Evolutionary conservation across 2,888 invertebrate genomes (phyloP), one percentile per base, ranked within the genome.

Genomic region (Cylindroiulus punctatus): DNA sequence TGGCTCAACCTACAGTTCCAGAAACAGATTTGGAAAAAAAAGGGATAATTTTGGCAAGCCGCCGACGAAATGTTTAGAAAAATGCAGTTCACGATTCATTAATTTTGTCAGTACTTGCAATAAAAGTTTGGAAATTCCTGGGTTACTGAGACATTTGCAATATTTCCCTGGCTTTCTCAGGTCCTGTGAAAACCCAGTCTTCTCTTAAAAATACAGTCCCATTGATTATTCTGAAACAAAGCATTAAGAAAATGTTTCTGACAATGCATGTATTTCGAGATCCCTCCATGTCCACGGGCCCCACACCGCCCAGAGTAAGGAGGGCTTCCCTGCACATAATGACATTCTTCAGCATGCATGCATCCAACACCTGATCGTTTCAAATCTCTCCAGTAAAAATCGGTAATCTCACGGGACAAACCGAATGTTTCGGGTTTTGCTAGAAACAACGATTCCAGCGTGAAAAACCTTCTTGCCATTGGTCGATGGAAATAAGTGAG

Each of bases 361-460:
- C 40, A 83, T 83, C 44, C 42, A 83, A 83, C 44, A 83, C 83
- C 83, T 83, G 83, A 83, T 83, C 83, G 44, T 42, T 83, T 40
- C 40, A 44, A 42, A 83, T 44, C 42, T 83, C 83, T 83, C 82
- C 83, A 83, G 44, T 83, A 44, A 83, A 83, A 83, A 83, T 83
- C 42, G 83, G 26, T 83, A 83, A 83, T 42, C 83, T 83, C 83
- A 22, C 83, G 44, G 44, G 83, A 83, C 42, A 83, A 83, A 44
- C 83, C n/a, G 83, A 40, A 83, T 83, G 83, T 83, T 83, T 83
- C 40, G 40, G 40, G 83, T 40, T 83, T 83, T 83, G 42, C 83
- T n/a, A 40, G 76, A 76, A 76, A 76, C 76, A 76, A 76, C 76
- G 26, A 76, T 76, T 76, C 26, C 76, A 30, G 26, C 76, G 26